Evolutionary conservation across 92 coral and sea anemone genomes (phyloP).

Genomic region (Epizoanthus illoricatus): DNA sequence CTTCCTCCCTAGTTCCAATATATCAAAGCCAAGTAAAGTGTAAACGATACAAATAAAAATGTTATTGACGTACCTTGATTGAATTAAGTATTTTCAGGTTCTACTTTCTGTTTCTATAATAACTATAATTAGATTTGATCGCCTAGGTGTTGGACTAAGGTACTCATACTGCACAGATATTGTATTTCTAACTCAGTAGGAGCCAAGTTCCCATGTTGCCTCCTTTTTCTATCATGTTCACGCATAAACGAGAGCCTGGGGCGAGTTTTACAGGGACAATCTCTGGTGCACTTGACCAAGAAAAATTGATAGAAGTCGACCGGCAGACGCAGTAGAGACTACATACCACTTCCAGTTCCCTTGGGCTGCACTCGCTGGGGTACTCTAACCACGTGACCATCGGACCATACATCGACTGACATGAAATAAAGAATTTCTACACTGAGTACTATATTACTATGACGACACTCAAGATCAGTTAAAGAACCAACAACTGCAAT

Average conservation of each 20-base stretch:
- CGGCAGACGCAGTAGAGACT: not conserved
- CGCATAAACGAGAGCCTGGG: too few relatives aligned
- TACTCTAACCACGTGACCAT: conserved; percentile 99
- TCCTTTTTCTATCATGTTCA: too few relatives aligned
- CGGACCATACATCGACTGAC: conserved; percentile 91
- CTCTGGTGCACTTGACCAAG: not conserved
- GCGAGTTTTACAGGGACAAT: too few relatives aligned
- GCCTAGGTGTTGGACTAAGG: too few relatives aligned
- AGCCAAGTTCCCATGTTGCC: not conserved
- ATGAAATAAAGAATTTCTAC: not conserved
- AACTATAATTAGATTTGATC: too few relatives aligned
- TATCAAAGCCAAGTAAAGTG: too few relatives aligned
- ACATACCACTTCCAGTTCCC: conserved; percentile 96
- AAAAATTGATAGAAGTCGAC: not conserved
- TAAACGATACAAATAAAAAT: too few relatives aligned
- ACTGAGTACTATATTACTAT: not conserved
- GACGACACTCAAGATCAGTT: not conserved
- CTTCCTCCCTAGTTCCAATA: too few relatives aligned
- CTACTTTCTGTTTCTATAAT: too few relatives aligned
- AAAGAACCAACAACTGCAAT: too few relatives aligned
- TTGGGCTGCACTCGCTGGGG: conserved; percentile 93
- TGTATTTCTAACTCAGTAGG: not conserved
- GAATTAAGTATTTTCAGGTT: too few relatives aligned
- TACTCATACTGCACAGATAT: not conserved
- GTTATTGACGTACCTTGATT: too few relatives aligned